A percentile compares a stretch with the other conserved stretches of the same genome.
Evolutionary conservation across 2,888 invertebrate species (phyloP).

Genomic region (Nasonia oneida): DNA sequence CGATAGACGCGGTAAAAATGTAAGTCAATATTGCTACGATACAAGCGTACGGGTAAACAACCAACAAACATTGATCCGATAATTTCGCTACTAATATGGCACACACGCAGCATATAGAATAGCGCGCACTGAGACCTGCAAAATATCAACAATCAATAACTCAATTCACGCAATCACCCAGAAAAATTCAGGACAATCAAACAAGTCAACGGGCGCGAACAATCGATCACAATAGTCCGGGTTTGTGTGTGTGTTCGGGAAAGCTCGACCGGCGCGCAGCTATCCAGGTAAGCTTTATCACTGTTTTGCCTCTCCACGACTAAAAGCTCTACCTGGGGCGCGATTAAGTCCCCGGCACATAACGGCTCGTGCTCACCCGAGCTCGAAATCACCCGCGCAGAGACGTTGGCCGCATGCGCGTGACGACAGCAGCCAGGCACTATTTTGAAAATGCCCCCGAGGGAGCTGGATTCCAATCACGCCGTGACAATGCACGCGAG

Average conservation of each 20-base stretch:
- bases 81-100: background rate
- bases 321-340: background rate
- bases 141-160: background rate
- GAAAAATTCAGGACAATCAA: background rate
- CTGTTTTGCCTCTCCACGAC: background rate
- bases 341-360: conserved; percentile 21
- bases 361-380: background rate
- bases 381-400: conserved; percentile 29
- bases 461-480: conserved; percentile 34
- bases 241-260: background rate
- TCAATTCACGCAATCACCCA: background rate
- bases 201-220: background rate
- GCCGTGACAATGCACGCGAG: background rate
- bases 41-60: background rate
- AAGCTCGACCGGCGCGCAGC: background rate
- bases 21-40: background rate
- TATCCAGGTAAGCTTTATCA: conserved; percentile 34
- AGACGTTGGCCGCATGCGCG: conserved; percentile 1
- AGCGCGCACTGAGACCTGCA: background rate
- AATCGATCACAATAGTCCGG: background rate
- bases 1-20: background rate
- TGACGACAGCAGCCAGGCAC: background rate
- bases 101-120: too few species aligned
- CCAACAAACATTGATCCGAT: background rate
- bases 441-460: conserved; percentile 39